phyloP scores from a whole-genome alignment of 2,888 invertebrate genomes.

The Latrodectus hesperus region DNA sequence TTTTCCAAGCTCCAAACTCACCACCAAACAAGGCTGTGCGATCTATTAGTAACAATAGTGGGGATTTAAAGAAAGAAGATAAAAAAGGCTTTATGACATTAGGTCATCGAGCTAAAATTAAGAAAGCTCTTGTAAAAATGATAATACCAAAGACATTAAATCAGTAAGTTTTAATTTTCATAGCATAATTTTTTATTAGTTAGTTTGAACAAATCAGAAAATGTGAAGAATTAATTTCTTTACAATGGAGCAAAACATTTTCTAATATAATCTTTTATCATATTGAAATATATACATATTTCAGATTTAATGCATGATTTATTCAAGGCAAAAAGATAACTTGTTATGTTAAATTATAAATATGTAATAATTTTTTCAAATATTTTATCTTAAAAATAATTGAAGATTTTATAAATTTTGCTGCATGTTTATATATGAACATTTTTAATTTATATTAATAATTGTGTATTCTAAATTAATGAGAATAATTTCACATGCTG shows the following conservation, averaged over 20 bases:
- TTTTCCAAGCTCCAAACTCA: constrained; percentile 72
- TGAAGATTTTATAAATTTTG: too few relatives aligned
- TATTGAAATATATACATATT: neutral
- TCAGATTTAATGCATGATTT: neutral
- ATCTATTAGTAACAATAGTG: constrained; percentile 50
- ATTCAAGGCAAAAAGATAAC: too few relatives aligned
- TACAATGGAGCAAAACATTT: neutral
- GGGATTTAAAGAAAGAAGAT: constrained; percentile 76
- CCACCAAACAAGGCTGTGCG: constrained; percentile 74
- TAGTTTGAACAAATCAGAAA: neutral
- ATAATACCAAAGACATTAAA: constrained; percentile 76
- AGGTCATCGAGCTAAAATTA: constrained; percentile 88
- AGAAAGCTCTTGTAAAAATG: constrained; percentile 91
- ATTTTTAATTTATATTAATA: too few relatives aligned
- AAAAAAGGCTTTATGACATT: constrained; percentile 86
- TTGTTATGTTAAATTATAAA: too few relatives aligned
- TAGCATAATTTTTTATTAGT: neutral
- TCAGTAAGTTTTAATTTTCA: constrained; percentile 62
- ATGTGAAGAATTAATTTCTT: neutral
- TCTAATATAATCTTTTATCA: too few relatives aligned
- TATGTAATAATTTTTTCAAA: too few relatives aligned
- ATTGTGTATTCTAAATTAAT: too few relatives aligned
- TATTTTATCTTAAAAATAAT: too few relatives aligned
- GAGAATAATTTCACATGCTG: too few relatives aligned
- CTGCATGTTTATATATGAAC: too few relatives aligned